Evolutionary conservation across 2,888 invertebrate species (phyloP).

Genomic region (Thecocarcelia acutangulata): DNA sequence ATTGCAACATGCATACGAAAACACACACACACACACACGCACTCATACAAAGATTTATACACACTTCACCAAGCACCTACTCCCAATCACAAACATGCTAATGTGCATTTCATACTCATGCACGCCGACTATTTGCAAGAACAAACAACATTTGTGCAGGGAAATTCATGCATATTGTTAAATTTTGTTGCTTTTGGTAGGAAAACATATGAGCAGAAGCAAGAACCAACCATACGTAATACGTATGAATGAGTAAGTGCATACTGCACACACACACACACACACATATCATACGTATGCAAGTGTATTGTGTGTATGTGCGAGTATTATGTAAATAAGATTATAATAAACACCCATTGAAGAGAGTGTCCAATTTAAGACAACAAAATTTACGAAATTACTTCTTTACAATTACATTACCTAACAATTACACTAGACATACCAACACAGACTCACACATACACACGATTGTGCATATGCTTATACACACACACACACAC

Average conservation of each 20-base stretch:
- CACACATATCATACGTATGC: not conserved
- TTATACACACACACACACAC: not conserved
- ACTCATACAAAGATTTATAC: conserved; percentile 39
- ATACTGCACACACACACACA: not conserved
- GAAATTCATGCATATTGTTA: conserved; percentile 24
- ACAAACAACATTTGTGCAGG: conserved; percentile 14
- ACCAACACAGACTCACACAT: conserved; percentile 1
- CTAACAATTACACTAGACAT: conserved; percentile 45
- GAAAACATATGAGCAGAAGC: not conserved
- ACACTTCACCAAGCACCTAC: conserved; percentile 36
- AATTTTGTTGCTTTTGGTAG: conserved; percentile 5
- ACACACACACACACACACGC: conserved; percentile 33
- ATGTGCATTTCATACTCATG: conserved; percentile 12
- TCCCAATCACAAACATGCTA: conserved; percentile 53
- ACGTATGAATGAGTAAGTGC: not conserved
- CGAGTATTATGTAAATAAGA: conserved; percentile 68
- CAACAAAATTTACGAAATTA: conserved; percentile 67
- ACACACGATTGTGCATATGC: not conserved
- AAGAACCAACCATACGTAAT: too few species aligned
- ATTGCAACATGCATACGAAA: conserved; percentile 44
- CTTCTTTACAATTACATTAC: conserved; percentile 58
- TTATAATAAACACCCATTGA: conserved; percentile 66
- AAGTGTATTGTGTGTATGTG: conserved; percentile 28
- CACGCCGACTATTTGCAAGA: conserved; percentile 8
- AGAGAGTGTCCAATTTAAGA: conserved; percentile 66